Conservation (phyloP, 37 sponge, comb jelly and placozoan genomes). For the Cliona cf. orientalis region DNA sequence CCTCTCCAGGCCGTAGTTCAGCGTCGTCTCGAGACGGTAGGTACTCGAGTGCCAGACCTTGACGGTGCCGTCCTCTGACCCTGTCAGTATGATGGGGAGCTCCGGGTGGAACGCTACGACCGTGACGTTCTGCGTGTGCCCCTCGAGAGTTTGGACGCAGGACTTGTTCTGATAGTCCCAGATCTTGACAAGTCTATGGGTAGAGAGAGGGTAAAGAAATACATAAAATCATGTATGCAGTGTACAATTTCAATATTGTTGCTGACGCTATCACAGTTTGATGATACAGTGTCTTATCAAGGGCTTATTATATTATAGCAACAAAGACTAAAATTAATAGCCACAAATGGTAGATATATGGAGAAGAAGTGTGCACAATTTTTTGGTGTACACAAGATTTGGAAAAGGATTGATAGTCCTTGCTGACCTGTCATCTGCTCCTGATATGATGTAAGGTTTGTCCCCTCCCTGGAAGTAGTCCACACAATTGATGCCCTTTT, state of each 20-base stretch:
- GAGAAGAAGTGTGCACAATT: not conserved
- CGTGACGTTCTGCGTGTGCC: conserved; percentile 97
- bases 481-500: conserved; percentile 95
- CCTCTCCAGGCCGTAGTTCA: conserved; percentile 98
- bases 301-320: too few species aligned
- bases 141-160: conserved; percentile 97
- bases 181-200: conserved; percentile 76
- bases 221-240: too few species aligned
- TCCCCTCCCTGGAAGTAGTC: conserved; percentile 99
- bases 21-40: conserved; percentile 96
- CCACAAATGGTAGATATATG: not conserved
- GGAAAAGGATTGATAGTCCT: too few species aligned
- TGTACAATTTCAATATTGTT: too few species aligned
- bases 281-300: not conserved
- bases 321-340: too few species aligned
- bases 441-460: conserved; percentile 97
- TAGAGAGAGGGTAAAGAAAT: too few species aligned
- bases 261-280: not conserved
- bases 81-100: conserved; percentile 93
- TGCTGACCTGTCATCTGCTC: conserved; percentile 96
- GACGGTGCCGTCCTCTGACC: conserved; percentile 95
- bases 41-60: conserved; percentile 95
- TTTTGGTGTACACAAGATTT: too few species aligned
- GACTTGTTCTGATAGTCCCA: conserved; percentile 98
- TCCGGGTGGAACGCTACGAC: conserved; percentile 94